phyloP scores from a whole-genome alignment of 2,797 vertebrate genomes.

The Sebastes ruberrimus region DNA sequence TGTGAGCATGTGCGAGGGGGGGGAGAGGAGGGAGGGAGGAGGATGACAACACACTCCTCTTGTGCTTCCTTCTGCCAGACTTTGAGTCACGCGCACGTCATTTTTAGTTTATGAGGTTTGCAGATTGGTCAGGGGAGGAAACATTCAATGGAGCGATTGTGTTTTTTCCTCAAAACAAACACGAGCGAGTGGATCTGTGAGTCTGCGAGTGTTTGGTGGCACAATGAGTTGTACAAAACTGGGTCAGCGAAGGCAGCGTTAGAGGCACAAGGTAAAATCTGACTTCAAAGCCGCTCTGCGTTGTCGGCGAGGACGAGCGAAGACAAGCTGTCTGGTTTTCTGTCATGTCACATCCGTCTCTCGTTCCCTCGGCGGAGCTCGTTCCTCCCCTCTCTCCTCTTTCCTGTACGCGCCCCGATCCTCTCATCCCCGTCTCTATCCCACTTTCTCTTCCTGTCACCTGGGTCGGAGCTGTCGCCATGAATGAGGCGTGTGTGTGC shows the following conservation, averaged over 20 bases:
- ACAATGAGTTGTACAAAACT: conserved; percentile 31
- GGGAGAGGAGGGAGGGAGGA: background rate
- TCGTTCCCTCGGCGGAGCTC: background rate
- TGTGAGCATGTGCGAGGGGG: conserved; percentile 43
- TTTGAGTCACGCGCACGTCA: conserved; percentile 44
- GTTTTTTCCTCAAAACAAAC: conserved; percentile 7
- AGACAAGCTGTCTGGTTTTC: conserved; percentile 45
- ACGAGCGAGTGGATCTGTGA: conserved; percentile 5
- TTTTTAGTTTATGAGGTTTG: conserved; percentile 16
- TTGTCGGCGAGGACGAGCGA: background rate
- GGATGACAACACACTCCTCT: conserved; percentile 51
- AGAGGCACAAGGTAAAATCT: conserved; percentile 34
- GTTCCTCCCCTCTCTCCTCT: conserved; percentile 24
- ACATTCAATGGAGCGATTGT: conserved; percentile 33
- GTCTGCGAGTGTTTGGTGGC: conserved; percentile 1
- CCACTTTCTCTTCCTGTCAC: conserved; percentile 52
- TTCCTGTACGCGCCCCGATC: background rate
- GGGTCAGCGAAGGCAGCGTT: conserved; percentile 49
- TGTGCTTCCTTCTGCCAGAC: conserved; percentile 28
- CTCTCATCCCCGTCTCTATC: conserved; percentile 13
- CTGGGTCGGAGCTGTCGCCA: conserved; percentile 35
- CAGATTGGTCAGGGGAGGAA: conserved; percentile 16
- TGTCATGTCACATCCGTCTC: conserved; percentile 58
- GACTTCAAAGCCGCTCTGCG: conserved; percentile 54
- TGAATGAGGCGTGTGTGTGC: conserved; percentile 24